Percentiles rank a stretch among this genome's conserved stretches.
phyloP scores from a whole-genome alignment of 2,797 vertebrate genomes.

The Sebastes cheni region DNA sequence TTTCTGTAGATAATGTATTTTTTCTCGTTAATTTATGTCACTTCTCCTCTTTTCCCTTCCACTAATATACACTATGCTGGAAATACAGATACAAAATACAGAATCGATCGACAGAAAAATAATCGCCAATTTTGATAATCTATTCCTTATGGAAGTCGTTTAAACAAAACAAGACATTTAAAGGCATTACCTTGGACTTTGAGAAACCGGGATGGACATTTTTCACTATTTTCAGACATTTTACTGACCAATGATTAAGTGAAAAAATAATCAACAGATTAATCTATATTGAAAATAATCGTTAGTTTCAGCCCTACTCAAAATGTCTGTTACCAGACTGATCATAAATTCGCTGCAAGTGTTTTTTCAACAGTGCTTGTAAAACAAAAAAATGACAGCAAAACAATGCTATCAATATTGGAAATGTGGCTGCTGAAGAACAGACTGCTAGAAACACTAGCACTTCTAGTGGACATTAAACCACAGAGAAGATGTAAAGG shows the following conservation, averaged over 20 bases:
- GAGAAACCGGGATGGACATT: too few species aligned
- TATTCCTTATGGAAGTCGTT: fast-evolving
- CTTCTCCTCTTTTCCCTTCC: background rate
- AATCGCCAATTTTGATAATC: too few species aligned
- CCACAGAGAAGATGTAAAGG: too few species aligned
- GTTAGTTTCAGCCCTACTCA: too few species aligned
- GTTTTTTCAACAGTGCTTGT: background rate
- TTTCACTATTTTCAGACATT: too few species aligned
- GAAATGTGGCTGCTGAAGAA: background rate
- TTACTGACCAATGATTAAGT: too few species aligned
- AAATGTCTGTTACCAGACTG: too few species aligned
- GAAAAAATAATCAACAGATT: too few species aligned
- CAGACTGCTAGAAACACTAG: background rate
- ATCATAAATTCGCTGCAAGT: background rate
- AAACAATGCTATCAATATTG: background rate
- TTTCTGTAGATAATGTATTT: background rate
- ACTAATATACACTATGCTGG: background rate
- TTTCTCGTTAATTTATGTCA: background rate
- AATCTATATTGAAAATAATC: too few species aligned
- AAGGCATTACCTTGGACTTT: too few species aligned
- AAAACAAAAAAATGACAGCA: background rate
- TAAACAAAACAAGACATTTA: too few species aligned
- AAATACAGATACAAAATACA: background rate
- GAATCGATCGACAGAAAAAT: too few species aligned
- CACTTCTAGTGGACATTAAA: background rate